phyloP scores from a whole-genome alignment of 2,797 vertebrate genomes.

The Cynodonichthys magdalenae region DNA sequence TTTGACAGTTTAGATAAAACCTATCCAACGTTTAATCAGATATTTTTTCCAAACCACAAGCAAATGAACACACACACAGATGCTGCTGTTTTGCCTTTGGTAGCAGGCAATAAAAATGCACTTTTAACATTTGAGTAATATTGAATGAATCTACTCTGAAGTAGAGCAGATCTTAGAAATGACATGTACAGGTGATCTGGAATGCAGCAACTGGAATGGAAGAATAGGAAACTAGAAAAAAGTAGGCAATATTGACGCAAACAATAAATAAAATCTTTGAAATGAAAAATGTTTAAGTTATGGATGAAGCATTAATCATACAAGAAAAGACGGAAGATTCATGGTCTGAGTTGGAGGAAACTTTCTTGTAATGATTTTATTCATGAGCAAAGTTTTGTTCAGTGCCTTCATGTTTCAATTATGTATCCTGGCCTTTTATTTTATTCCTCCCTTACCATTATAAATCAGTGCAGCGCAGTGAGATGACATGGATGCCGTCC shows the following conservation, averaged over 20 bases:
- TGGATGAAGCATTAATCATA: conserved; percentile 66
- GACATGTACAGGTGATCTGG: conserved; percentile 47
- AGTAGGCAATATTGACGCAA: conserved; percentile 34
- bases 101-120: no score
- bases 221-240: conserved; percentile 31
- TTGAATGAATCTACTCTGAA: no score
- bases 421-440: conserved; percentile 59
- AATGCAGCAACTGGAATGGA: conserved; percentile 37
- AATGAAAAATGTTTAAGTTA: conserved; percentile 56
- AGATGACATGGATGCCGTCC: conserved; percentile 63
- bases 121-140: no score
- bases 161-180: conserved; percentile 22
- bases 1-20: no score
- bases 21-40: no score
- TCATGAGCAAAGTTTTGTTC: conserved; percentile 74
- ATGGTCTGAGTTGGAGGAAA: conserved; percentile 56
- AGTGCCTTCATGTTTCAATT: conserved; percentile 61
- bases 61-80: no score
- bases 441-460: conserved; percentile 56
- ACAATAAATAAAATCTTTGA: conserved; percentile 21
- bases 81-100: no score
- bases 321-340: conserved; percentile 42
- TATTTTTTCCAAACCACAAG: no score
- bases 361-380: conserved; percentile 75
- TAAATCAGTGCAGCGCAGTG: conserved; percentile 62